Evolutionary conservation across 2,113 vertebrate species (phyloP).

Genomic region (Recurvirostra avosetta): DNA sequence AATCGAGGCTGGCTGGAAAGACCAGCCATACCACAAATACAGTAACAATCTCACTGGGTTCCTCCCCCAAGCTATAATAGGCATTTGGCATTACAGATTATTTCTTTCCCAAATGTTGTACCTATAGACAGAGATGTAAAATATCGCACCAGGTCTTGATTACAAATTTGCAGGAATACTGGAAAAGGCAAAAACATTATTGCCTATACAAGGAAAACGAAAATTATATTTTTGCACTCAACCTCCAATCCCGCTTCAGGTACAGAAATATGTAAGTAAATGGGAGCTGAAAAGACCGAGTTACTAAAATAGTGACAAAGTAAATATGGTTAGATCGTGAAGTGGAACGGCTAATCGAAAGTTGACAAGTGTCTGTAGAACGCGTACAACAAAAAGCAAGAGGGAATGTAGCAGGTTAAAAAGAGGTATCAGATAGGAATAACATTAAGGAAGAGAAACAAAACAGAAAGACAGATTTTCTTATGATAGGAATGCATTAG

Average conservation of each 20-base stretch:
- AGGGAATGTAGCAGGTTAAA: constrained; percentile 8
- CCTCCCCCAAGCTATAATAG: neutral
- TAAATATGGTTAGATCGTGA: neutral
- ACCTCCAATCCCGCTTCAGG: neutral
- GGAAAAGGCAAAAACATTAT: neutral
- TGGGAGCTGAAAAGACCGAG: neutral
- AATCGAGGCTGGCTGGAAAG: neutral
- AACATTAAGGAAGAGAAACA: neutral
- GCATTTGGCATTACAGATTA: neutral
- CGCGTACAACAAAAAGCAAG: neutral
- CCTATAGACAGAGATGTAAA: neutral
- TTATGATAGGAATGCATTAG: constrained; percentile 13
- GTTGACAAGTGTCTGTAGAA: neutral
- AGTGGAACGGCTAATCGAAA: neutral
- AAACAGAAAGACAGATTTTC: constrained; percentile 21
- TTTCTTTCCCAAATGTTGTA: neutral
- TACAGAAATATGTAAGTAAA: neutral
- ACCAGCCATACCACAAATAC: neutral
- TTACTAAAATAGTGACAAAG: neutral
- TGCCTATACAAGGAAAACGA: neutral
- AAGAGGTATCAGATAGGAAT: neutral
- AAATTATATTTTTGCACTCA: neutral
- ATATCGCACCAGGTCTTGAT: neutral
- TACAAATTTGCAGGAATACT: neutral
- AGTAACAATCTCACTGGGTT: neutral